Conservation (phyloP, 2,113 vertebrate genomes). For the Mesocricetus auratus region DNA sequence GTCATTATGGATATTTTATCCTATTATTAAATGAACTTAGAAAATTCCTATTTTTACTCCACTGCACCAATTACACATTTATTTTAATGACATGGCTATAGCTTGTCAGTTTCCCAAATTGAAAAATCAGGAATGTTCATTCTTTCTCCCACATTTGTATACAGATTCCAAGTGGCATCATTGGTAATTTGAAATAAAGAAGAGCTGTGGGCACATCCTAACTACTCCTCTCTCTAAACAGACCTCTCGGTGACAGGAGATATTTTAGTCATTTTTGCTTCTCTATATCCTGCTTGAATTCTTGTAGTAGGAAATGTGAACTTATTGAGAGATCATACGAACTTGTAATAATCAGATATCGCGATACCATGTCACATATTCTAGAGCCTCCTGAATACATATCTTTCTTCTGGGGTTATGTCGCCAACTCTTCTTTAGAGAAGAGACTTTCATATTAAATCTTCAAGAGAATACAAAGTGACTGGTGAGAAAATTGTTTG, state of each 20-base stretch:
- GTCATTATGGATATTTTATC: not conserved
- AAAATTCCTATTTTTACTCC: not conserved
- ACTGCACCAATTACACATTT: not conserved
- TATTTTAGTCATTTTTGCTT: not conserved
- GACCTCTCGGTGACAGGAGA: not conserved
- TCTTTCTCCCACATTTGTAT: not conserved
- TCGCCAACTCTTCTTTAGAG: not conserved
- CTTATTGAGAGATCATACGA: not conserved
- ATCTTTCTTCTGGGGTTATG: not conserved
- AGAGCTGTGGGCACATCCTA: not conserved
- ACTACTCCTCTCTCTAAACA: not conserved
- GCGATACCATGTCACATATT: not conserved
- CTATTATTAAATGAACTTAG: not conserved
- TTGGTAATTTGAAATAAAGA: slow-evolving; percentile 1
- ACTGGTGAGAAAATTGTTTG: not conserved
- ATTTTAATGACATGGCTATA: not conserved
- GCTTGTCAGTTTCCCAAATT: not conserved
- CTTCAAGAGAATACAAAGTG: slow-evolving; percentile 11
- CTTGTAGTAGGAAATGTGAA: not conserved
- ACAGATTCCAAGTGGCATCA: not conserved
- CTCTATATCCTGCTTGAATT: not conserved
- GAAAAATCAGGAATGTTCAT: not conserved
- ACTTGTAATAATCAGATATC: not conserved
- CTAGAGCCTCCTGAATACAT: not conserved
- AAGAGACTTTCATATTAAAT: slow-evolving; percentile 4